Evolutionary conservation across 1,140 invertebrate species (phyloP).

Genomic region (Bombyx mori): DNA sequence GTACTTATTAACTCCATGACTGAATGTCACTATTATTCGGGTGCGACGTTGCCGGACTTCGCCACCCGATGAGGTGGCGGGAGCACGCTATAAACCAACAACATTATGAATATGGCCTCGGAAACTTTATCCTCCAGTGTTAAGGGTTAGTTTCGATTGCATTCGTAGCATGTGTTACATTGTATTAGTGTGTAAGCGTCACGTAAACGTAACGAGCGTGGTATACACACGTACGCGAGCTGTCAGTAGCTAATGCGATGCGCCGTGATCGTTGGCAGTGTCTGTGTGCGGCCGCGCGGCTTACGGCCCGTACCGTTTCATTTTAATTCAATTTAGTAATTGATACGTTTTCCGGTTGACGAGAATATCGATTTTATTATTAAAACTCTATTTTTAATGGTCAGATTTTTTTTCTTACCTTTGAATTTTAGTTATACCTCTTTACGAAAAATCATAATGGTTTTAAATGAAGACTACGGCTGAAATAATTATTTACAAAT

Average conservation of each 20-base stretch:
- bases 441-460: too few species aligned
- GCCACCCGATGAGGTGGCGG: constrained; percentile 52
- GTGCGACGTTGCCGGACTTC: constrained; percentile 67
- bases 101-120: constrained; percentile 19
- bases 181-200: constrained; percentile 55
- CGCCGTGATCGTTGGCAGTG: constrained; percentile 62
- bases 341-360: constrained; percentile 61
- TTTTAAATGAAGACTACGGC: too few species aligned
- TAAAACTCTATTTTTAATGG: too few species aligned
- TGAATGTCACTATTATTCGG: constrained; percentile 65
- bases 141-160: constrained; percentile 41
- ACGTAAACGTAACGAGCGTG: constrained; percentile 62
- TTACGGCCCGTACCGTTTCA: constrained; percentile 30
- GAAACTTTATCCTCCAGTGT: constrained; percentile 23
- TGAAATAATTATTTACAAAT: too few species aligned
- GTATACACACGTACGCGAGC: constrained; percentile 45
- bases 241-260: constrained; percentile 69
- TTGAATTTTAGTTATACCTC: too few species aligned
- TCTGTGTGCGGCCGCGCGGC: constrained; percentile 47
- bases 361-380: constrained; percentile 27
- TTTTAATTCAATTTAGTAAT: constrained; percentile 71
- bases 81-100: constrained; percentile 44
- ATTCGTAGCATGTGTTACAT: constrained; percentile 28
- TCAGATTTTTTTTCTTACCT: too few species aligned
- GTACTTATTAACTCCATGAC: too few species aligned